A percentile compares a stretch with the other conserved stretches of the same genome.
Conservation (phyloP, 2,888 invertebrate species). For the Himalopsyche anomala region DNA sequence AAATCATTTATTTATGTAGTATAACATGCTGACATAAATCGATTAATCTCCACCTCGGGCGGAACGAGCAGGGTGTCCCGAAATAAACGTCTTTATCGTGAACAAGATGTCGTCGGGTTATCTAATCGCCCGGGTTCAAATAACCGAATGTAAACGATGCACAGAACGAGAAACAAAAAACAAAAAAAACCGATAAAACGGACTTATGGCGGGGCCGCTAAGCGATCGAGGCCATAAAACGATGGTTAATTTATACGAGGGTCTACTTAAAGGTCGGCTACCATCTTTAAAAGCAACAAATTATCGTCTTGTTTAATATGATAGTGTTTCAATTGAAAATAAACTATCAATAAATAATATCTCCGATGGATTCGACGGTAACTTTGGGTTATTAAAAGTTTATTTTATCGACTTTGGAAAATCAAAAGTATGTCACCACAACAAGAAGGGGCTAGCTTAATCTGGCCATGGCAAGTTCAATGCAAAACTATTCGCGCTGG, state of each 20-base stretch:
- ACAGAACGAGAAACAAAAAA: constrained; percentile 36
- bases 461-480: too few relatives aligned
- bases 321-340: too few relatives aligned
- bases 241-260: constrained; percentile 58
- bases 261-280: constrained; percentile 23
- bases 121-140: constrained; percentile 52
- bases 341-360: too few relatives aligned
- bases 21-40: not conserved
- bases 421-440: too few relatives aligned
- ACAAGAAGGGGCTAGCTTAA: too few relatives aligned
- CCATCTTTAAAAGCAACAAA: not conserved
- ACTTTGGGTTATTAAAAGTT: too few relatives aligned
- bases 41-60: constrained; percentile 47
- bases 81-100: constrained; percentile 53
- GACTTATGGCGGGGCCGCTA: constrained; percentile 32
- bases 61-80: constrained; percentile 21
- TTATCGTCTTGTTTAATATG: too few relatives aligned
- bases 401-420: too few relatives aligned
- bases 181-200: constrained; percentile 41
- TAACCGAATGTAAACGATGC: constrained; percentile 41
- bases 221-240: constrained; percentile 48
- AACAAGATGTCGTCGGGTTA: constrained; percentile 53
- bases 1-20: too few relatives aligned
- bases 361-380: too few relatives aligned
- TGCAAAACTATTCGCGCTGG: too few relatives aligned